Evolutionary conservation across 2,113 vertebrate genomes (phyloP).

Genomic region (Bubo scandiacus): DNA sequence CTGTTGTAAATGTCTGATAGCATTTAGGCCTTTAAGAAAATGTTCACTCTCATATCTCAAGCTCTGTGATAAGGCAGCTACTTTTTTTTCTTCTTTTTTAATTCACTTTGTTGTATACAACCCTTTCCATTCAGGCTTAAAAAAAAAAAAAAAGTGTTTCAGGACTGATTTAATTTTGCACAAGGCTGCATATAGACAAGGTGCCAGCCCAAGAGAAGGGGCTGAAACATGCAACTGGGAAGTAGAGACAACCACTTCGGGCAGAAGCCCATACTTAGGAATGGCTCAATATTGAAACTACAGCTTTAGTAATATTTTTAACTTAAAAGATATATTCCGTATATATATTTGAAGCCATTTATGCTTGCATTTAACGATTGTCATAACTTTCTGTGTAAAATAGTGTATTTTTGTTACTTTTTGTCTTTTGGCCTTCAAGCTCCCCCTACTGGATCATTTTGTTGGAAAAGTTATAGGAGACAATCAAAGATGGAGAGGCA

Average conservation of each 20-base stretch:
- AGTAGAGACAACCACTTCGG: not conserved
- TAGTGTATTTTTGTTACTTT: not conserved
- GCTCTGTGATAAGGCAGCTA: not conserved
- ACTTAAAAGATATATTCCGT: not conserved
- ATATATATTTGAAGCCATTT: not conserved
- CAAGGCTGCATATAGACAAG: fast-evolving
- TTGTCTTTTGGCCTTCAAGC: not conserved
- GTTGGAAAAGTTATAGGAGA: not conserved
- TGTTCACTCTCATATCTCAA: fast-evolving
- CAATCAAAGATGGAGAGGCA: not conserved
- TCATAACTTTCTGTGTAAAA: not conserved
- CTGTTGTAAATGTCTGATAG: not conserved
- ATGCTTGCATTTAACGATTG: not conserved
- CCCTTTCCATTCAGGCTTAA: not conserved
- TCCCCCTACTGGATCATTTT: not conserved
- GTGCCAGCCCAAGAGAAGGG: not conserved
- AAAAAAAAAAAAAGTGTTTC: not conserved
- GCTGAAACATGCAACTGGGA: not conserved
- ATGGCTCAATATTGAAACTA: not conserved
- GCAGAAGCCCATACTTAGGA: not conserved
- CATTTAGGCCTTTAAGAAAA: not conserved
- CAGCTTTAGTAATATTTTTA: not conserved
- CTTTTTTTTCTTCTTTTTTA: not conserved
- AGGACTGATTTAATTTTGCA: not conserved
- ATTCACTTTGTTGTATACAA: no score